A percentile compares a stretch with the other conserved stretches of the same genome.
phyloP scores from a whole-genome alignment of 2,113 vertebrate species.

The Eretmochelys imbricata region DNA sequence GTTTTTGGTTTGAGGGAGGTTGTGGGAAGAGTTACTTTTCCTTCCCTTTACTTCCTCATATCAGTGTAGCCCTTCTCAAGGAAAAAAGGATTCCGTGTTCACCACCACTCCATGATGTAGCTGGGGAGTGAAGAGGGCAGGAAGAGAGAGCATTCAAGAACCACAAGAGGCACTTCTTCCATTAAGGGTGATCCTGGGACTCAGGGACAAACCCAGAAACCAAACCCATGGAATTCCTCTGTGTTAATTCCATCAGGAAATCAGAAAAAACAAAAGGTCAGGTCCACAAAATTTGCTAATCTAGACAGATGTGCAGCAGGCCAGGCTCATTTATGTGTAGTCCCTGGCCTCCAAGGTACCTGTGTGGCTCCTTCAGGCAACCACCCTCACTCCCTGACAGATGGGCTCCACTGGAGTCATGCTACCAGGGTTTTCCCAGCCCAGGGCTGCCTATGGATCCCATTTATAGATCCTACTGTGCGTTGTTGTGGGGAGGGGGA shows the following conservation, averaged over 20 bases:
- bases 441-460: neutral
- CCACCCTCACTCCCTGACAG: neutral
- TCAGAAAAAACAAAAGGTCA: fast-evolving
- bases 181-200: neutral
- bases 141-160: neutral
- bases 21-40: neutral
- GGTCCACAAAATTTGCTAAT: neutral
- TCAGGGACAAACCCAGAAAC: neutral
- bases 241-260: neutral
- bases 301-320: neutral
- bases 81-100: fast-evolving
- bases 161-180: neutral
- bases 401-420: neutral
- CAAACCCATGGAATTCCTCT: neutral
- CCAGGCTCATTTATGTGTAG: neutral
- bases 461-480: neutral
- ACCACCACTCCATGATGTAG: neutral
- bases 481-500: too few species aligned
- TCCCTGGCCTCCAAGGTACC: neutral
- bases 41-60: neutral
- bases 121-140: neutral
- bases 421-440: neutral
- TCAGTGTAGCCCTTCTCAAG: neutral
- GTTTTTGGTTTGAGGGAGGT: neutral
- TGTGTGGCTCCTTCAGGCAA: neutral